Conservation (phyloP, 2,797 vertebrate species). For the Anniella stebbinsi region DNA sequence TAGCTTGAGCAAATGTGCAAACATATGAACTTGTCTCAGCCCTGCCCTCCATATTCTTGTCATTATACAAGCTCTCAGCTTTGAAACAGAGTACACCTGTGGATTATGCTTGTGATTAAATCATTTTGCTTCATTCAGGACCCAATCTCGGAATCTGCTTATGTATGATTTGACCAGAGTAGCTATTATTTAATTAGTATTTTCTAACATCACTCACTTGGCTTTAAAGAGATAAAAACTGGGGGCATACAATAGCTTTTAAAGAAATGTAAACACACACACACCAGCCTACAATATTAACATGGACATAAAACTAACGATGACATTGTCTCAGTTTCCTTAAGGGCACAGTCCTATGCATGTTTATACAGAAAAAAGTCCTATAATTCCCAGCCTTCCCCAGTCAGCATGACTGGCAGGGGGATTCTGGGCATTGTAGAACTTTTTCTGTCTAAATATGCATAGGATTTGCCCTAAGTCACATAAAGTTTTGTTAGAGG, state of each 20-base stretch:
- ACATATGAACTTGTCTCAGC: neutral
- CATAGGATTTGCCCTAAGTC: neutral
- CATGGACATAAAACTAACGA: neutral
- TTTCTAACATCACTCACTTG: neutral
- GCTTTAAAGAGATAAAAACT: neutral
- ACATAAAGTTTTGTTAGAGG: slow-evolving; percentile 65
- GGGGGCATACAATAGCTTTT: neutral
- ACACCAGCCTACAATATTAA: neutral
- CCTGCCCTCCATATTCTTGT: neutral
- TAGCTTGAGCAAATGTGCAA: neutral
- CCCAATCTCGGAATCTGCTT: neutral
- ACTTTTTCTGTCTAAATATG: too few relatives aligned
- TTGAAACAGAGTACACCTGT: slow-evolving; percentile 1
- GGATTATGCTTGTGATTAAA: neutral
- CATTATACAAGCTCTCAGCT: neutral
- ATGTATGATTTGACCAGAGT: neutral
- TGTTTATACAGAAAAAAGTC: too few relatives aligned
- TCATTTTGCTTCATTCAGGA: slow-evolving; percentile 6
- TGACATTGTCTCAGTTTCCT: slow-evolving; percentile 52
- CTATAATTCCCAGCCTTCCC: too few relatives aligned
- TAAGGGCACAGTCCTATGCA: neutral
- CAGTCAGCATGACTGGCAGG: too few relatives aligned
- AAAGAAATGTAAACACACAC: neutral
- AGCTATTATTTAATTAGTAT: neutral
- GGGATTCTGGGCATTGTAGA: too few relatives aligned